A percentile compares a stretch with the other conserved stretches of the same genome.
Conservation (phyloP, 2,888 invertebrate genomes). For the Cacoxenus indagator region DNA sequence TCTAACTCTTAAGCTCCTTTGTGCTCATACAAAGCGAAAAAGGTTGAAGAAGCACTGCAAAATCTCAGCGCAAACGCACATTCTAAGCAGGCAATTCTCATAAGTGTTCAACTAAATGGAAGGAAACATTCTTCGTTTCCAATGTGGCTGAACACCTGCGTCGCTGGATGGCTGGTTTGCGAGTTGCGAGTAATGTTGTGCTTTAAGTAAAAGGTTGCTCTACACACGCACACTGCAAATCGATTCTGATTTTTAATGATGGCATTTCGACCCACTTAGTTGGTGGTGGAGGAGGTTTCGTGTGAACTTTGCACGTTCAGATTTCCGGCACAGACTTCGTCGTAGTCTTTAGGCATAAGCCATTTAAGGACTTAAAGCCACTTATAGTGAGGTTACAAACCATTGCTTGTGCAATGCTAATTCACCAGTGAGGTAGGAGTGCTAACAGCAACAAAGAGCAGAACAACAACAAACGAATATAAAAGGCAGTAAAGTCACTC, state of each 20-base stretch:
- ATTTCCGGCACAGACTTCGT: too few relatives aligned
- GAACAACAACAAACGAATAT: not conserved
- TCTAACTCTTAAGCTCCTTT: too few relatives aligned
- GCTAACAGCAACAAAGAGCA: not conserved
- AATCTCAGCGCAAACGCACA: too few relatives aligned
- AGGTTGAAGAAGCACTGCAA: too few relatives aligned
- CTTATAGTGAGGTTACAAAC: too few relatives aligned
- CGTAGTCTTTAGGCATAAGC: conserved; percentile 29
- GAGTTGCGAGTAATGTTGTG: not conserved
- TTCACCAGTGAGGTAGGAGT: not conserved
- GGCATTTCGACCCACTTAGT: conserved; percentile 14
- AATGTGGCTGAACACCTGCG: not conserved
- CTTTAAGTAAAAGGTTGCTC: conserved; percentile 19
- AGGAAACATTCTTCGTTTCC: conserved; percentile 45
- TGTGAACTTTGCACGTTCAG: conserved; percentile 50
- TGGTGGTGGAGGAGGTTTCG: conserved; percentile 35
- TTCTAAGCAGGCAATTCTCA: conserved; percentile 51
- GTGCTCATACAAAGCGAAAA: too few relatives aligned
- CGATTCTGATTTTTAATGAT: conserved; percentile 36
- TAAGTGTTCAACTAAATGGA: conserved; percentile 64
- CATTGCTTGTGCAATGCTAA: too few relatives aligned
- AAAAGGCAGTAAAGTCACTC: not conserved
- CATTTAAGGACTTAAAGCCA: not conserved
- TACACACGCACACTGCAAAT: too few relatives aligned
- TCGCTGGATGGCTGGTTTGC: not conserved